phyloP scores from a whole-genome alignment of 2,888 invertebrate species.

The Laothoe populi region DNA sequence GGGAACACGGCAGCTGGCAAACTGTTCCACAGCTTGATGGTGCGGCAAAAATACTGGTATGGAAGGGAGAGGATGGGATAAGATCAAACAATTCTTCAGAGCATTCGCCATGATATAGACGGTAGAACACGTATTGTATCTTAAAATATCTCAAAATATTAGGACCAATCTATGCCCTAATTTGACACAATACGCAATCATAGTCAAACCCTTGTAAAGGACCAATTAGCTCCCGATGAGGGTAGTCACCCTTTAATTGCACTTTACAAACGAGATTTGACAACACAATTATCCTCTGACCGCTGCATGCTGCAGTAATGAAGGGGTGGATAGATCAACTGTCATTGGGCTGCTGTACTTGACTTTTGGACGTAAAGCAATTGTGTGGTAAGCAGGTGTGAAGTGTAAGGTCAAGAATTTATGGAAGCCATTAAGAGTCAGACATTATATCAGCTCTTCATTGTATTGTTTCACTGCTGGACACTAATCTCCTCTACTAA shows the following conservation, averaged over 20 bases:
- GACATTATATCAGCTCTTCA: too few species aligned
- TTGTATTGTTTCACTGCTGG: too few species aligned
- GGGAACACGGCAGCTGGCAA: too few species aligned
- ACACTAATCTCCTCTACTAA: too few species aligned
- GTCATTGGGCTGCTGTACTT: constrained; percentile 1
- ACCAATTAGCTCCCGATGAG: constrained; percentile 1
- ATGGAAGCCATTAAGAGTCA: too few species aligned
- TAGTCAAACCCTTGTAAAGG: not conserved
- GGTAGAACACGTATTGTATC: too few species aligned
- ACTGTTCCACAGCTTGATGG: too few species aligned
- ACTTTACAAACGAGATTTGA: not conserved
- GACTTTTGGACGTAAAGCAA: not conserved
- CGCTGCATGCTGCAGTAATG: not conserved
- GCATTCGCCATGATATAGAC: too few species aligned
- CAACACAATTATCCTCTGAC: not conserved
- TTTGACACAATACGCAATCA: not conserved
- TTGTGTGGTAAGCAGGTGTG: not conserved
- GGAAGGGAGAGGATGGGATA: too few species aligned
- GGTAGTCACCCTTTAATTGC: constrained; percentile 12
- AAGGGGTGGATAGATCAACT: not conserved
- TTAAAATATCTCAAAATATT: not conserved
- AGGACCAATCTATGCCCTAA: not conserved
- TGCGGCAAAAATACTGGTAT: too few species aligned
- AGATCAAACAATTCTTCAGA: too few species aligned
- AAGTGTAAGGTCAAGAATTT: too few species aligned